A percentile compares a stretch with the other conserved stretches of the same genome.
These are phyloP conservation scores for Bos indicus DNA, from an alignment of 2,113 vertebrate species.

Conservation along the genomic window DNA sequence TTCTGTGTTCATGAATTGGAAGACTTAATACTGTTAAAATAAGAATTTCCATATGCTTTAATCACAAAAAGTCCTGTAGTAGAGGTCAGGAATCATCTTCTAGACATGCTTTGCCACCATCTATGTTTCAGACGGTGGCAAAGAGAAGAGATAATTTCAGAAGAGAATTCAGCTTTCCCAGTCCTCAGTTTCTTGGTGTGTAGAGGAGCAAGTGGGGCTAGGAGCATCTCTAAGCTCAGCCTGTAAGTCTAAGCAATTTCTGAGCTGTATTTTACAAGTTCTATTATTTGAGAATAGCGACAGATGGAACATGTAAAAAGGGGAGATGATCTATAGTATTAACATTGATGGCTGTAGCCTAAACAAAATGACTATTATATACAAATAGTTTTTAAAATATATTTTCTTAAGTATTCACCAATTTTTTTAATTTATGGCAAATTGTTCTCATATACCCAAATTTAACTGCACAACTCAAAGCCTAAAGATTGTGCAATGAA, in stretches of 20 bases:
- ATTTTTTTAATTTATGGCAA: background rate
- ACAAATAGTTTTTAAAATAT: background rate
- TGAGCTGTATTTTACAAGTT: background rate
- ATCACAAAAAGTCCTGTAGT: background rate
- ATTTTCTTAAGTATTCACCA: background rate
- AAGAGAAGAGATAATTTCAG: background rate
- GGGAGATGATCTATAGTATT: background rate
- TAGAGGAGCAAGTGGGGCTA: background rate
- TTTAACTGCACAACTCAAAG: background rate
- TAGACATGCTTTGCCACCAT: background rate
- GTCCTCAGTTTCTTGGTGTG: background rate
- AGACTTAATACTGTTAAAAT: background rate
- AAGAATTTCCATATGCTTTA: background rate
- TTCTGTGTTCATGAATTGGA: background rate
- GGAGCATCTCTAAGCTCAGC: background rate
- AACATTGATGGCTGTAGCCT: background rate
- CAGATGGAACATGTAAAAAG: background rate
- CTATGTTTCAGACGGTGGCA: background rate
- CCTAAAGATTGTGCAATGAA: background rate
- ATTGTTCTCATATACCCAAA: background rate
- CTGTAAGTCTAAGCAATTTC: background rate
- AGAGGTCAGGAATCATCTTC: background rate
- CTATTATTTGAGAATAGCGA: background rate
- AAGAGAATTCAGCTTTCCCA: background rate
- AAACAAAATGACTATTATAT: background rate